These are phyloP conservation scores for Cotesia typhae DNA, from an alignment of 1,140 invertebrate species.

Conservation along the genomic window DNA sequence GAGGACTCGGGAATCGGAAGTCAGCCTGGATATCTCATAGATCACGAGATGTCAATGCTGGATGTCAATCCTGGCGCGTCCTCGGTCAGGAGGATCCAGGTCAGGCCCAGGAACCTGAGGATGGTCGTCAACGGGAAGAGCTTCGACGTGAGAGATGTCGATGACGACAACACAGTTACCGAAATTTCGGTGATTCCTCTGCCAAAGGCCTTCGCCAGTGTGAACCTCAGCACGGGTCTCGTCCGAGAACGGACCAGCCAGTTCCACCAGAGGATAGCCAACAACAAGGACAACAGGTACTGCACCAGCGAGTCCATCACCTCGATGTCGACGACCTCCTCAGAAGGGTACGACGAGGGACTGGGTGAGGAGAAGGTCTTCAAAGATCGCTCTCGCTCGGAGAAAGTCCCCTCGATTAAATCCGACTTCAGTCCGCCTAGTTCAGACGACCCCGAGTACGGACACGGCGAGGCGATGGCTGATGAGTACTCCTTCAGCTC, in stretches of 20 bases:
- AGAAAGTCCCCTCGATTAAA: constrained; percentile 61
- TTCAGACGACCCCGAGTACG: constrained; percentile 67
- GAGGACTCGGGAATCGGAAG: constrained; percentile 74
- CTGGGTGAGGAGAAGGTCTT: constrained; percentile 66
- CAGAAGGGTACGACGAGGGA: constrained; percentile 66
- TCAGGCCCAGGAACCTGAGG: constrained; percentile 66
- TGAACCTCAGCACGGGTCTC: constrained; percentile 57
- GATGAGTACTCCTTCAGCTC: constrained; percentile 72
- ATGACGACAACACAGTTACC: constrained; percentile 67
- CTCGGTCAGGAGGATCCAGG: constrained; percentile 51
- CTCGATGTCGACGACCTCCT: constrained; percentile 65
- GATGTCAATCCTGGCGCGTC: constrained; percentile 34
- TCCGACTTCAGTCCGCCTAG: constrained; percentile 63
- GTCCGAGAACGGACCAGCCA: constrained; percentile 66
- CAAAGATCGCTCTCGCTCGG: constrained; percentile 62
- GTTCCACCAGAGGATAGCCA: constrained; percentile 62
- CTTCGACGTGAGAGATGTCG: constrained; percentile 71
- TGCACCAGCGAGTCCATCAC: constrained; percentile 51
- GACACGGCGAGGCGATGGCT: constrained; percentile 74
- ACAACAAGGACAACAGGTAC: constrained; percentile 61
- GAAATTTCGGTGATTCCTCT: constrained; percentile 69
- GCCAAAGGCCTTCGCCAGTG: constrained; percentile 60
- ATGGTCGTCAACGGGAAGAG: constrained; percentile 69
- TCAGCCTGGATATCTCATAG: constrained; percentile 59
- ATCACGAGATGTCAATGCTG: constrained; percentile 41